Conservation (phyloP, 2,113 vertebrate genomes). For the Pogona vitticeps region DNA sequence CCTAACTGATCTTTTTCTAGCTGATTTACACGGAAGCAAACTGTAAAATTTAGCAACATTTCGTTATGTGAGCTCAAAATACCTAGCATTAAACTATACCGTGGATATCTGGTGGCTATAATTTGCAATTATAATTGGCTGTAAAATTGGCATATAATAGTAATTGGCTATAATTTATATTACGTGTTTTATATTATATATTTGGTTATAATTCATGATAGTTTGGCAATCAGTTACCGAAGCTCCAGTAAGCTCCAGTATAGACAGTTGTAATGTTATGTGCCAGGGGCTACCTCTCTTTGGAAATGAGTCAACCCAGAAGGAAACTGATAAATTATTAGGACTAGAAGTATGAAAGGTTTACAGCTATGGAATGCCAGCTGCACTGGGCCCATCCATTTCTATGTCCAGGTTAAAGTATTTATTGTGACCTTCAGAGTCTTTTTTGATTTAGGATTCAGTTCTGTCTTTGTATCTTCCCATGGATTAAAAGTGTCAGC, state of each 20-base stretch:
- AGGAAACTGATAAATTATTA: not conserved
- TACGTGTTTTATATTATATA: too few species aligned
- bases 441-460: not conserved
- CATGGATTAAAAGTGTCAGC: not conserved
- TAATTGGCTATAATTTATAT: too few species aligned
- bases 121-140: too few species aligned
- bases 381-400: not conserved
- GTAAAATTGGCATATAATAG: too few species aligned
- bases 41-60: not conserved
- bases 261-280: too few species aligned
- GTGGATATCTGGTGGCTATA: too few species aligned
- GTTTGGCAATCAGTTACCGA: not conserved
- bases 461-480: not conserved
- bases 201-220: not conserved
- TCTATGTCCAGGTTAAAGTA: not conserved
- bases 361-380: not conserved
- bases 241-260: not conserved
- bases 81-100: too few species aligned
- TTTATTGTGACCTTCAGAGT: not conserved
- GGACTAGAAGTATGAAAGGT: not conserved
- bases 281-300: too few species aligned
- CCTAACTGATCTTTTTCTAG: not conserved
- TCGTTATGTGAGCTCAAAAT: too few species aligned
- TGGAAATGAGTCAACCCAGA: not conserved
- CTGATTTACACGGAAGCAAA: not conserved